Evolutionary conservation across 2,888 invertebrate species (phyloP).

Genomic region (Yponomeuta malinellus): DNA sequence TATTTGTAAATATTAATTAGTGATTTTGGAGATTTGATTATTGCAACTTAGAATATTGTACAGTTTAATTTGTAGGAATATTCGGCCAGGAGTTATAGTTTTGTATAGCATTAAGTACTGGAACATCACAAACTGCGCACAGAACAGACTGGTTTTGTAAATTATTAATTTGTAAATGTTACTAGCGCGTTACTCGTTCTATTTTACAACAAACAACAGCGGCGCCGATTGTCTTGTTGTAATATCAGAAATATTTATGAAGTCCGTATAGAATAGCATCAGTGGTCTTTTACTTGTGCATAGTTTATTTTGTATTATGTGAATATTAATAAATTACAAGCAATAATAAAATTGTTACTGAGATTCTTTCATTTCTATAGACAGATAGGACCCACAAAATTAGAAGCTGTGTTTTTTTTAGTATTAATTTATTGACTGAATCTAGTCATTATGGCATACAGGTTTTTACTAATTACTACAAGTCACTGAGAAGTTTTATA

Average conservation of each 20-base stretch:
- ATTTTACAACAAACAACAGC: slow-evolving; percentile 5
- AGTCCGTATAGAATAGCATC: slow-evolving; percentile 55
- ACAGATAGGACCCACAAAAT: not conserved
- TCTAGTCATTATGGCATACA: slow-evolving; percentile 50
- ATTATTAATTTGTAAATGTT: slow-evolving; percentile 15
- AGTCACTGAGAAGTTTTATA: slow-evolving; percentile 29
- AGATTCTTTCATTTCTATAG: slow-evolving; percentile 40
- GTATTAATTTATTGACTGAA: slow-evolving; percentile 39
- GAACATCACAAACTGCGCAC: slow-evolving; percentile 16
- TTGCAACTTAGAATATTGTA: slow-evolving; percentile 41
- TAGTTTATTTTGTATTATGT: slow-evolving; percentile 82
- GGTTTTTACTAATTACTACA: slow-evolving; percentile 32
- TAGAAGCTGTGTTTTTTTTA: slow-evolving; percentile 15
- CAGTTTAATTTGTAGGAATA: slow-evolving; percentile 59
- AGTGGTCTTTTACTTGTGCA: slow-evolving; percentile 77
- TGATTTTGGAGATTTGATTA: slow-evolving; percentile 1
- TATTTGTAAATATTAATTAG: slow-evolving; percentile 8
- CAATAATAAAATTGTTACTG: slow-evolving; percentile 80
- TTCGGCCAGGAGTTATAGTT: slow-evolving; percentile 51
- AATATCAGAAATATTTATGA: slow-evolving; percentile 54
- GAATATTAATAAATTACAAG: slow-evolving; percentile 77
- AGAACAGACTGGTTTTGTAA: slow-evolving; percentile 13
- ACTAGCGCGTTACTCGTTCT: slow-evolving; percentile 7
- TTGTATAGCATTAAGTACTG: slow-evolving; percentile 13
- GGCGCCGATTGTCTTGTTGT: slow-evolving; percentile 29